Conservation (phyloP, 2,888 invertebrate genomes). For the Ectemnius cavifrons region DNA sequence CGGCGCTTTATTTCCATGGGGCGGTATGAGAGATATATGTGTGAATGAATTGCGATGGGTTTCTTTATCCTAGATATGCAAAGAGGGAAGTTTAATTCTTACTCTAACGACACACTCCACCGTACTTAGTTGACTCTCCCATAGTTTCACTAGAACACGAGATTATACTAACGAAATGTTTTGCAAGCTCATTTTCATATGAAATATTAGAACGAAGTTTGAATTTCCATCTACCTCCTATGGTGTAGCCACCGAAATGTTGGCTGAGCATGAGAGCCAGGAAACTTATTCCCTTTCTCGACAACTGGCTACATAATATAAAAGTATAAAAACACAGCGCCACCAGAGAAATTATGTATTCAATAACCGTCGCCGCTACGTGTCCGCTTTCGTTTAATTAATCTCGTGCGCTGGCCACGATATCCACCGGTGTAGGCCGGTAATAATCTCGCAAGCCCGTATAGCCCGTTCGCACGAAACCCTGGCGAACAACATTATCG, state of each 20-base stretch:
- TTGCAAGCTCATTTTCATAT: constrained; percentile 56
- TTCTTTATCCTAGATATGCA: no score
- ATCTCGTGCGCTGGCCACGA: constrained; percentile 9
- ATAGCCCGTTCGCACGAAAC: background rate
- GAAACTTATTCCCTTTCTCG: background rate
- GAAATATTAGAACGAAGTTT: constrained; percentile 56
- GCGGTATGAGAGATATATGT: background rate
- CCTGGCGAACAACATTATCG: constrained; percentile 1
- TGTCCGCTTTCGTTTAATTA: background rate
- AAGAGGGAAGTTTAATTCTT: no score
- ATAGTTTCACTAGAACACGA: constrained; percentile 44
- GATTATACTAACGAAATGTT: constrained; percentile 67
- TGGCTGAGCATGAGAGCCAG: background rate
- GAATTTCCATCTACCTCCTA: constrained; percentile 54
- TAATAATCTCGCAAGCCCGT: background rate
- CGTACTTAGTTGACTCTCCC: no score
- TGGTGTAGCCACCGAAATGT: background rate
- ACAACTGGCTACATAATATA: background rate
- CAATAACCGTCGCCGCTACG: constrained; percentile 4
- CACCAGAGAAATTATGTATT: constrained; percentile 2
- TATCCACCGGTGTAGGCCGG: background rate
- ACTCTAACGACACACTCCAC: no score
- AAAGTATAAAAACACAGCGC: background rate
- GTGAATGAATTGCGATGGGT: no score
- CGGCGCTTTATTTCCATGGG: constrained; percentile 12